Evolutionary conservation across 2,888 invertebrate species (phyloP).

Genomic region (Parnassius smintheus): DNA sequence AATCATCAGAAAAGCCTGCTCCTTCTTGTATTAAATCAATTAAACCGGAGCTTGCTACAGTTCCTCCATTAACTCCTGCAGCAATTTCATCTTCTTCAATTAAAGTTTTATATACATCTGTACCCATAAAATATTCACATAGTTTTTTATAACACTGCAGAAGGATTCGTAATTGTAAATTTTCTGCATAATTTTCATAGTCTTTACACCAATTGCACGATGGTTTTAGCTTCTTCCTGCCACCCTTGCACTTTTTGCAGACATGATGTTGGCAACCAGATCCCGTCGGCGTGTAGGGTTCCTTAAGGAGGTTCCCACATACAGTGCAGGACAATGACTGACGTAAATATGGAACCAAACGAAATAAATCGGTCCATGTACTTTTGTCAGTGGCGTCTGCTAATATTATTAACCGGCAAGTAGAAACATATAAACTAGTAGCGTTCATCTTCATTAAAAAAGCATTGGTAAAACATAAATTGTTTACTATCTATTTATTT

Average conservation of each 20-base stretch:
- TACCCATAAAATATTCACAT: conserved; percentile 90
- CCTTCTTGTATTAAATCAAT: conserved; percentile 90
- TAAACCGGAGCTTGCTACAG: conserved; percentile 81
- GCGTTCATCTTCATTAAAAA: conserved; percentile 85
- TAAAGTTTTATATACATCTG: conserved; percentile 85
- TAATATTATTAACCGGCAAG: conserved; percentile 89
- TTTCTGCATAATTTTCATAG: conserved; percentile 90
- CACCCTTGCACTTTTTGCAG: conserved; percentile 91
- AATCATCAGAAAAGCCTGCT: conserved; percentile 88
- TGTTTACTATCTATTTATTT: conserved; percentile 69
- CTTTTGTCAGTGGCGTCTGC: conserved; percentile 86
- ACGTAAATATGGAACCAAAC: conserved; percentile 90
- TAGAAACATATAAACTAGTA: conserved; percentile 90
- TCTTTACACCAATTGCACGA: conserved; percentile 93
- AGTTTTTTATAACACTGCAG: conserved; percentile 94
- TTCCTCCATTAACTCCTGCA: conserved; percentile 75
- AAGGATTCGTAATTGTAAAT: conserved; percentile 89
- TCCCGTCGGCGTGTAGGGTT: conserved; percentile 89
- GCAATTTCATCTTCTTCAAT: conserved; percentile 76
- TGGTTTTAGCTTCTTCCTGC: conserved; percentile 91
- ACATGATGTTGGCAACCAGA: conserved; percentile 94
- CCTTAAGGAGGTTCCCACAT: conserved; percentile 90
- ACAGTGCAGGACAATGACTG: conserved; percentile 94
- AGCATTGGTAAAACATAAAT: conserved; percentile 55
- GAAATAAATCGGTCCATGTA: conserved; percentile 90